Evolutionary conservation across 2,888 invertebrate species (phyloP), one percentile per base, ranked within the genome.

Genomic region (Leptopilina myrica): DNA sequence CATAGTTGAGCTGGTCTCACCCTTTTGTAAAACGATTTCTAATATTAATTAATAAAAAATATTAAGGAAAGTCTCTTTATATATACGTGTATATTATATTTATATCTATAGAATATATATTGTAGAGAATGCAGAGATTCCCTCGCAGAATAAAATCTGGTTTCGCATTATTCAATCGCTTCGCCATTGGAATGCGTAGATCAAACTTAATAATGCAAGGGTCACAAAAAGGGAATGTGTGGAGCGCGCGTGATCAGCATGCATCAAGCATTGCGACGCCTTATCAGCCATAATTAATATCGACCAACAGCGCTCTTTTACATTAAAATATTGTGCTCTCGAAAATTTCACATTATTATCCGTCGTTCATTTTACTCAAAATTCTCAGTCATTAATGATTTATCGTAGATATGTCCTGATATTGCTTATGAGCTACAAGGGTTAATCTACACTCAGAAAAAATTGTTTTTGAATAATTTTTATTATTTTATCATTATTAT

Each of bases 201-300:
- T 90, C 89, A 89, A 90, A 89, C 89, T 90, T 91, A 91, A 91
- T 90, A 90, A 90, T 87, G 88, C 87, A 86, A 82, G 77, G 80
- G 86, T 83, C 80, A 85, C 83, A 84, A 83, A 83, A 85, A 85
- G 85, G 84, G 85, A 83, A 84, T 84, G 85, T 82, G 81, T 76
- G 77, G 77, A 77, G 81, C 84, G 82, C 84, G 84, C 87, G 86
- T 86, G 87, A 82, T 82, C 84, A 82, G 88, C 87, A 88, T 88
- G 85, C 86, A 86, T 86, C 85, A 84, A 81, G 86, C 88, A 85
- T 82, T 87, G 86, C 86, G 87, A 87, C 87, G 88, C 85, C 85
- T 81, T 73, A 73, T 81, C 76, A 73, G 56, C 81, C 80, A 85
- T 87, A 89, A 90, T 90, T 89, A 89, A 89, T 88, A 86, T 80